These are phyloP conservation scores for Ectemnius cavifrons DNA, from an alignment of 2,888 invertebrate species.

Conservation along the genomic window DNA sequence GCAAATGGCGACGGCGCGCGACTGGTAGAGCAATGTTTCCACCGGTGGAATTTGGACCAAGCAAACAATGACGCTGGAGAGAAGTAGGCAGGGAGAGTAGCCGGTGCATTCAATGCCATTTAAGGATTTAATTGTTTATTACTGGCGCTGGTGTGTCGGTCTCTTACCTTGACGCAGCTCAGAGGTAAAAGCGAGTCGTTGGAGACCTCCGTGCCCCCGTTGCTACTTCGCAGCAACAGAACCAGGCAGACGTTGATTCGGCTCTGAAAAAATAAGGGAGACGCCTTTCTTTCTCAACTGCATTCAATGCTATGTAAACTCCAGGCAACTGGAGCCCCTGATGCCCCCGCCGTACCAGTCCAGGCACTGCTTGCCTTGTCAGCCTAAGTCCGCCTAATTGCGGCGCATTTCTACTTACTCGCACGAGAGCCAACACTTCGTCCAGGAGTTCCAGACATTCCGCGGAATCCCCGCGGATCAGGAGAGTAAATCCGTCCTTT, in stretches of 20 bases:
- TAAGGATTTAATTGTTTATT: slow-evolving; percentile 38
- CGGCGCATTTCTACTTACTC: slow-evolving; percentile 67
- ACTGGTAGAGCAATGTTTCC: slow-evolving; percentile 19
- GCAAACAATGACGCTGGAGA: slow-evolving; percentile 27
- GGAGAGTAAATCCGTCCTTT: slow-evolving; percentile 79
- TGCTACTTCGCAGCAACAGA: slow-evolving; percentile 66
- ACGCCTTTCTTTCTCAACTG: background rate
- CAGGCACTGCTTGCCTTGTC: background rate
- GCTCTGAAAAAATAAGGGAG: slow-evolving; percentile 59
- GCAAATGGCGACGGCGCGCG: too few species aligned
- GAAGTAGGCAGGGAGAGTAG: slow-evolving; percentile 4
- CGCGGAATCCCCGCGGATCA: slow-evolving; percentile 78
- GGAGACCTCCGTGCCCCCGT: slow-evolving; percentile 57
- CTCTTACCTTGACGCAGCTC: slow-evolving; percentile 71
- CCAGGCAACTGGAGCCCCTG: background rate
- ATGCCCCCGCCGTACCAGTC: background rate
- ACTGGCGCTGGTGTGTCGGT: slow-evolving; percentile 19
- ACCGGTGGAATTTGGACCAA: slow-evolving; percentile 34
- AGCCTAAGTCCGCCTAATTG: background rate
- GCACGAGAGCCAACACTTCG: slow-evolving; percentile 78
- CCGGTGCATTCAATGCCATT: slow-evolving; percentile 19
- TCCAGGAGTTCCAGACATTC: slow-evolving; percentile 79
- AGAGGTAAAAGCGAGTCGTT: slow-evolving; percentile 68
- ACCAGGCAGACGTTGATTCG: slow-evolving; percentile 69
- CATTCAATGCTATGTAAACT: slow-evolving; percentile 4